Evolutionary conservation across 2,797 vertebrate genomes (phyloP).

Genomic region (Mus minutoides): DNA sequence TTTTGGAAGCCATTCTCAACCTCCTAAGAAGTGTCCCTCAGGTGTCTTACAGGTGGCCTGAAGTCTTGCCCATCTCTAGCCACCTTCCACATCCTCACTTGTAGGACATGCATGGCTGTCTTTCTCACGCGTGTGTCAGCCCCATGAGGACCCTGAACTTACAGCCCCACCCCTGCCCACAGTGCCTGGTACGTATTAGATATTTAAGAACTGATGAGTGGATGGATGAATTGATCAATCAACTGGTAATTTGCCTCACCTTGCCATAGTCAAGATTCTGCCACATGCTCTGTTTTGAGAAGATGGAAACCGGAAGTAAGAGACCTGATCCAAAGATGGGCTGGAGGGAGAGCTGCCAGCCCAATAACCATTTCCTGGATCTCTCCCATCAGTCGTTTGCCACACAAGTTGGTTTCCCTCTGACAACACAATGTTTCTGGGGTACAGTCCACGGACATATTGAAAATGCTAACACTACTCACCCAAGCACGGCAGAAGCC

Average conservation of each 20-base stretch:
- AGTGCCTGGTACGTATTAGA: not conserved
- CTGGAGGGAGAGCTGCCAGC: not conserved
- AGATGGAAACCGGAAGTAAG: not conserved
- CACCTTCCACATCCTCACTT: not conserved
- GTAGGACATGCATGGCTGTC: not conserved
- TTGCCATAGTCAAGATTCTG: not conserved
- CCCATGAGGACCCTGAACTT: not conserved
- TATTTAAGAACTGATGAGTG: not conserved
- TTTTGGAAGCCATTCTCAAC: not conserved
- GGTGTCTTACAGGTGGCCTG: not conserved
- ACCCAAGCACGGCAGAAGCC: conserved; percentile 44
- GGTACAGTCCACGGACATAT: not conserved
- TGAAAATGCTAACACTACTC: conserved; percentile 56
- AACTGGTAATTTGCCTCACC: not conserved
- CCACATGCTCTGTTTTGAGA: not conserved
- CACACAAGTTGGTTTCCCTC: not conserved
- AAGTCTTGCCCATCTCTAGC: not conserved
- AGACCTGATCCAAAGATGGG: not conserved
- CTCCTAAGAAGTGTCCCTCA: not conserved
- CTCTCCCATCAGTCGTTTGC: not conserved
- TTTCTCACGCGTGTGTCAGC: not conserved
- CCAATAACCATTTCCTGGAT: too few species aligned
- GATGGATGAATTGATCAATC: not conserved
- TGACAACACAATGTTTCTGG: not conserved
- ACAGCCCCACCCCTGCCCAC: too few species aligned